Evolutionary conservation across 2,797 vertebrate species (phyloP).

Genomic region (Syndactyla subalaris): DNA sequence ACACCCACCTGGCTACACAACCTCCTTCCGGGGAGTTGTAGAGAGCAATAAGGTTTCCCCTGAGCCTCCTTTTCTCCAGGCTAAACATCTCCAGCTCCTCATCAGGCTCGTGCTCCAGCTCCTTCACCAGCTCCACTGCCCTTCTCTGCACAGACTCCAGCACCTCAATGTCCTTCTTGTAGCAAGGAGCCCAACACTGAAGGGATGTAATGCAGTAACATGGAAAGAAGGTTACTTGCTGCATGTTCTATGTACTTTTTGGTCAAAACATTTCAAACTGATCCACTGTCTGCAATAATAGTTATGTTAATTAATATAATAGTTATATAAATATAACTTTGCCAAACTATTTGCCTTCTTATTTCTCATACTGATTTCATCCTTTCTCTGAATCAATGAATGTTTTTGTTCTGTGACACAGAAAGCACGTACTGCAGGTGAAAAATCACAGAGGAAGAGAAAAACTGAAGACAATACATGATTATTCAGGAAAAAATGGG

Average conservation of each 20-base stretch:
- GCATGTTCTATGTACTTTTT: background rate
- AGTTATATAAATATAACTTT: background rate
- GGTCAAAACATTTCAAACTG: background rate
- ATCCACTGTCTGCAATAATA: background rate
- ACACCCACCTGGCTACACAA: background rate
- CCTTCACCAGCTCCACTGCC: background rate
- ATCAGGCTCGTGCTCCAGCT: background rate
- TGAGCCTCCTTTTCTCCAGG: background rate
- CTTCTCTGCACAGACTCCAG: background rate
- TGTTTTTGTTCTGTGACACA: background rate
- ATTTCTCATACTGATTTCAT: background rate
- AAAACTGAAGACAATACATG: background rate
- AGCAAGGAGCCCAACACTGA: background rate
- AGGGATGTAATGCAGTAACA: background rate
- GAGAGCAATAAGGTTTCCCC: background rate
- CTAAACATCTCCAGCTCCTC: background rate
- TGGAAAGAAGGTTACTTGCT: background rate
- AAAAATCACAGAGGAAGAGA: background rate
- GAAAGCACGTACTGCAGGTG: background rate
- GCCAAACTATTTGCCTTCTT: background rate
- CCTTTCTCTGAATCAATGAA: background rate
- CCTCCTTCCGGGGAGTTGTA: background rate
- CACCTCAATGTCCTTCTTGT: background rate
- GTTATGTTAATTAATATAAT: background rate
- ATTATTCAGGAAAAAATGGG: background rate